Base-by-base conservation (phyloP, 37 sponge, comb jelly and placozoan species). In the Axinella damicornis region DNA sequence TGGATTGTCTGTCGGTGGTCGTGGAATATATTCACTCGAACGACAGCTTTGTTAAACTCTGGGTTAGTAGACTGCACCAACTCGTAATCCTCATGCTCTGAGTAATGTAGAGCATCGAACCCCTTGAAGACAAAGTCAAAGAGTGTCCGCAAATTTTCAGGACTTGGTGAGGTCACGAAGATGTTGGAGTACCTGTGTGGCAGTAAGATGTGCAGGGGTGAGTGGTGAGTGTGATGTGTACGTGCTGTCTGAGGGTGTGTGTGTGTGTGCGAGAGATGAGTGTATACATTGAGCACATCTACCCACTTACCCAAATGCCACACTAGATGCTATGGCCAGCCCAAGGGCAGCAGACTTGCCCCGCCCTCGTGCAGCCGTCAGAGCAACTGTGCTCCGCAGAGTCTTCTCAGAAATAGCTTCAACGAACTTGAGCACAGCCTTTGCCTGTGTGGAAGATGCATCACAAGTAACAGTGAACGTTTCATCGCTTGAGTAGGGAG, bases 91-190 rank as follows among this genome's bases (percentile, higher is more conserved):
- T 79, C 83, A 53, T 81, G 83, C 55, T 83, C 96, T 70, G 57
- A 39, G 36, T 90, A 96, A 33, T 83, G 80, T 46, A 98, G 73
- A 0, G 90, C 86, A 80, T 98, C 99, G 73, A 98, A 92, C 12
- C 99, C 99, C 74, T 85, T 92, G 38, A 98, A 87, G 0, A 98
- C 74, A 83, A 98, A 98, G 87, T 98, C 93, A 88, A 98, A 98
- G 58, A 96, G 61, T 46, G 99, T 98, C 39, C 90, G 83, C 40
- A 98, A 81, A 65, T 98, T 98, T 57, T 98, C 99, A 34, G 99
- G 99, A 66, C 82, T 78, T 1, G 99, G 99, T 32, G 96, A 93
- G 5, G 97, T 96, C 52, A 98, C 97, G 82, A 96, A 98, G 15
- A 98, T 94, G 53, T 94, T 96, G 28, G 97, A 94, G 58, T 98